Conservation (phyloP, 2,113 vertebrate genomes). For the Burhinus bistriatus region DNA sequence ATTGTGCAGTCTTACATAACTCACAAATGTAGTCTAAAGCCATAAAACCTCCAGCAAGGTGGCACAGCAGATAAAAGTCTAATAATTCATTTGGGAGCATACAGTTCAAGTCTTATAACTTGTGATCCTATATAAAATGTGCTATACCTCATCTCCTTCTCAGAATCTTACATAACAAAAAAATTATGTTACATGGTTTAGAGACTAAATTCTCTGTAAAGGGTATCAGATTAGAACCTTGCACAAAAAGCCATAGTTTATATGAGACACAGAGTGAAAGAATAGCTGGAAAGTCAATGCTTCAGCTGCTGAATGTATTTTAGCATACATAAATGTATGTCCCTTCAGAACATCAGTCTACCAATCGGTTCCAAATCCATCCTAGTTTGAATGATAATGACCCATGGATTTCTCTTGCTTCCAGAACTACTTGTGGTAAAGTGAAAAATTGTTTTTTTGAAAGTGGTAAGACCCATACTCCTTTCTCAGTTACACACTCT, state of each 20-base stretch:
- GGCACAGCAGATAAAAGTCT: not conserved
- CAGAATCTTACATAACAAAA: not conserved
- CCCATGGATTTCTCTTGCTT: not conserved
- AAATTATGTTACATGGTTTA: not conserved
- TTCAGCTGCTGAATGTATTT: not conserved
- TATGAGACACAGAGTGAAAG: not conserved
- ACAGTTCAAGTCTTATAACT: not conserved
- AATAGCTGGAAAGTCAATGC: not conserved
- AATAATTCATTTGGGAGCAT: not conserved
- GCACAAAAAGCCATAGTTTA: not conserved
- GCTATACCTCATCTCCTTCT: not conserved
- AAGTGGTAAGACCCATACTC: not conserved
- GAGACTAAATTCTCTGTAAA: not conserved
- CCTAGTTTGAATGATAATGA: not conserved
- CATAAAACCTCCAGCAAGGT: not conserved
- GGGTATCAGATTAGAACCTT: not conserved
- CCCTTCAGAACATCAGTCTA: not conserved
- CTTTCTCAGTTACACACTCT: not conserved
- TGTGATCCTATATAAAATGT: not conserved
- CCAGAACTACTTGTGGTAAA: not conserved
- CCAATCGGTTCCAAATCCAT: not conserved
- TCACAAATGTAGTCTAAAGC: conserved; percentile 1
- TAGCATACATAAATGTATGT: not conserved
- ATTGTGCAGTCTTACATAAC: not conserved
- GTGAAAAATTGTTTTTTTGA: not conserved